phyloP scores from a whole-genome alignment of 1,140 invertebrate species.

The Drosophila truncata region DNA sequence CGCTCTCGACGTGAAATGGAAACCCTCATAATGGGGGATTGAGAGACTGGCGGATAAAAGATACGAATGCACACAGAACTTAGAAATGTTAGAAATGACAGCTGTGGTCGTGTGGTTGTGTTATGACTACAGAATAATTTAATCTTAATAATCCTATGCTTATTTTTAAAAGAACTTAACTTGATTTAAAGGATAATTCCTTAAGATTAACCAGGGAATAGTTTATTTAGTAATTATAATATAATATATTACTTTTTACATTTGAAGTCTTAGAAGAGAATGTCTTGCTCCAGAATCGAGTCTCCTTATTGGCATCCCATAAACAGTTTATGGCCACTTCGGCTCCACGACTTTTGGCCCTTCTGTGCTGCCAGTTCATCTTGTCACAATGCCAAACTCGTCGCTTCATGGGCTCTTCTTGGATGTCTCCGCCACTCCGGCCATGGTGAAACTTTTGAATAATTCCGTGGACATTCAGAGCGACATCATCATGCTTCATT shows the following conservation, averaged over 20 bases:
- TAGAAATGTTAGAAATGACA: constrained; percentile 14
- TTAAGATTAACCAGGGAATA: neutral
- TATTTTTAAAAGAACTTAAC: neutral
- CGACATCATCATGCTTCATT: constrained; percentile 51
- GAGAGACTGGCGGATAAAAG: constrained; percentile 12
- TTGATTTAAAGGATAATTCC: neutral
- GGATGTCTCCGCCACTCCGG: neutral
- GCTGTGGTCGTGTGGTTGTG: neutral
- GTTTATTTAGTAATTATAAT: neutral
- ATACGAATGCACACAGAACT: neutral
- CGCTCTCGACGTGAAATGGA: constrained; percentile 58
- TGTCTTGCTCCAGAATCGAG: neutral
- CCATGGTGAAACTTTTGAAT: constrained; percentile 52
- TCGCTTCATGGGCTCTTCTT: constrained; percentile 12
- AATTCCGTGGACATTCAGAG: constrained; percentile 46
- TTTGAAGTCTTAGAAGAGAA: neutral
- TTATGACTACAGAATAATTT: constrained; percentile 1
- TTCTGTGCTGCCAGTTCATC: constrained; percentile 23
- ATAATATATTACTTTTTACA: neutral
- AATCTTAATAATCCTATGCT: neutral
- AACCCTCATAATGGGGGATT: constrained; percentile 33
- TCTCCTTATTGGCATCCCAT: neutral
- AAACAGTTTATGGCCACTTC: constrained; percentile 21
- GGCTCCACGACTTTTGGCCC: constrained; percentile 4
- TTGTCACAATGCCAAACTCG: constrained; percentile 51